Conservation (phyloP, 1,140 invertebrate genomes). For the Dendrolimus kikuchii region DNA sequence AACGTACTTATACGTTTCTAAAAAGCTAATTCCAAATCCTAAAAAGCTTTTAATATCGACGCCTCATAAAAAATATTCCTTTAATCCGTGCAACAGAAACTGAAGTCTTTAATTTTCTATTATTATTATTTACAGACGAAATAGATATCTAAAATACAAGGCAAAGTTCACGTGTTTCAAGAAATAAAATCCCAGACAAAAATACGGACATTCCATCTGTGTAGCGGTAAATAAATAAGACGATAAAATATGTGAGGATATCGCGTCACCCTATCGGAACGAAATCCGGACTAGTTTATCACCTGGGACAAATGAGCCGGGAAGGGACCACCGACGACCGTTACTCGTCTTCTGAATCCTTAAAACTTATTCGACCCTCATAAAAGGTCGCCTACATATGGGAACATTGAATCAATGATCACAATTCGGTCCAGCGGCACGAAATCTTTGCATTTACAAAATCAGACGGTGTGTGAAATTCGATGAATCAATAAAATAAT, state of each 20-base stretch:
- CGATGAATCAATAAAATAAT: neutral
- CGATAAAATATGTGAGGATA: constrained; percentile 5
- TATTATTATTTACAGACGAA: too few species aligned
- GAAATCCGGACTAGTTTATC: constrained; percentile 13
- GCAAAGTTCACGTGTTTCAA: too few species aligned
- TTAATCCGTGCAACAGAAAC: too few species aligned
- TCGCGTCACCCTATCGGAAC: constrained; percentile 12
- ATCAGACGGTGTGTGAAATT: neutral
- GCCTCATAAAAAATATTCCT: too few species aligned
- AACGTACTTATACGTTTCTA: too few species aligned
- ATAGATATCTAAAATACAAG: too few species aligned
- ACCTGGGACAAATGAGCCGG: constrained; percentile 22
- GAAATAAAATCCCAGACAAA: too few species aligned
- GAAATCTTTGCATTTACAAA: neutral
- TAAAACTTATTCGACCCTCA: constrained; percentile 22
- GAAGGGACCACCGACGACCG: constrained; percentile 7
- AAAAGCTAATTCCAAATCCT: too few species aligned
- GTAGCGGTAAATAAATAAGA: constrained; percentile 4
- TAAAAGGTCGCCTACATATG: constrained; percentile 11
- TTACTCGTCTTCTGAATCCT: constrained; percentile 13
- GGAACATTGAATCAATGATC: constrained; percentile 14
- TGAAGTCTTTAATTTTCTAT: too few species aligned
- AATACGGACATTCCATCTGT: neutral
- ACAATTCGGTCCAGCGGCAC: neutral
- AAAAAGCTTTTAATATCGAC: too few species aligned